Percentiles rank a stretch among this genome's conserved stretches.
Conservation (phyloP, 2,888 invertebrate genomes). For the Cryptocephalus moraei region DNA sequence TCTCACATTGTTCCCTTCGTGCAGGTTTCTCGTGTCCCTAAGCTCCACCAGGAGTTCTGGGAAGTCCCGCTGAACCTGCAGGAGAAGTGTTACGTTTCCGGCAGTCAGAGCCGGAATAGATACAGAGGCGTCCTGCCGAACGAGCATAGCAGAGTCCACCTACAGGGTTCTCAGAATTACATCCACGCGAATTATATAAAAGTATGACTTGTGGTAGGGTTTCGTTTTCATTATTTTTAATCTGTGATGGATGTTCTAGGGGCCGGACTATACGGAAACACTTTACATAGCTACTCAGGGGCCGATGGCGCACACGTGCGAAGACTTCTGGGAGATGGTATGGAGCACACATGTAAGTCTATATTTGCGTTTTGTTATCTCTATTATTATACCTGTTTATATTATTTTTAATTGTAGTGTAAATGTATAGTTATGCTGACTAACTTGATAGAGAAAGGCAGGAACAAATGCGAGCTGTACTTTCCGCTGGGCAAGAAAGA, state of each 20-base stretch:
- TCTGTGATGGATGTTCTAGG: constrained; percentile 44
- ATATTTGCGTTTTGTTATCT: background rate
- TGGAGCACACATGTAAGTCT: constrained; percentile 33
- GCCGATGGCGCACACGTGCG: constrained; percentile 78
- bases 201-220: constrained; percentile 39
- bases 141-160: constrained; percentile 72
- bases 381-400: background rate
- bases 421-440: constrained; percentile 78
- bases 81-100: constrained; percentile 80
- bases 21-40: constrained; percentile 51
- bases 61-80: constrained; percentile 88
- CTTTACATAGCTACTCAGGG: constrained; percentile 91
- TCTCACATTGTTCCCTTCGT: constrained; percentile 4
- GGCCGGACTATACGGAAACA: constrained; percentile 77
- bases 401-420: constrained; percentile 28
- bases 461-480: constrained; percentile 84
- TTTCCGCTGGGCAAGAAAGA: constrained; percentile 51
- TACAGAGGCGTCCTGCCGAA: constrained; percentile 86
- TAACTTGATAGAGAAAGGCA: constrained; percentile 71
- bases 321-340: constrained; percentile 88
- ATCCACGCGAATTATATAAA: constrained; percentile 92
- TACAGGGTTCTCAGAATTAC: constrained; percentile 62
- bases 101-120: constrained; percentile 81
- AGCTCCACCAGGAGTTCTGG: constrained; percentile 85
- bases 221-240: background rate